phyloP scores from a whole-genome alignment of 1,140 invertebrate genomes.

The Laupala kohalensis region DNA sequence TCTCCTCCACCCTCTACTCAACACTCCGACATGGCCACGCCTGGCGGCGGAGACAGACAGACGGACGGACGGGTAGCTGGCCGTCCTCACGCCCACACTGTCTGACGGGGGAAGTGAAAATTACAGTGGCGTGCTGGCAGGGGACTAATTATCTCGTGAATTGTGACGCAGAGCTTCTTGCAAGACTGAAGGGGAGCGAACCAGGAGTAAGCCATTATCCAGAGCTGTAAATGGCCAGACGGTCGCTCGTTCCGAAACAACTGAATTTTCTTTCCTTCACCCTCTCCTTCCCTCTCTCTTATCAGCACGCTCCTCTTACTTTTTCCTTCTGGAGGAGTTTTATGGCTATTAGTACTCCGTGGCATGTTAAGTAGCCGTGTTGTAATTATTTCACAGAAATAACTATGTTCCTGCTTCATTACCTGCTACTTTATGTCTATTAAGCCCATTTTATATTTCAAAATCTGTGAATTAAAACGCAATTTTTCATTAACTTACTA shows the following conservation, averaged over 20 bases:
- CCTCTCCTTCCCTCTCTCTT: background rate
- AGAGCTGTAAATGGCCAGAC: background rate
- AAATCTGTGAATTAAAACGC: too few relatives aligned
- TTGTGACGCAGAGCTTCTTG: background rate
- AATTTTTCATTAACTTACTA: too few relatives aligned
- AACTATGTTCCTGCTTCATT: background rate
- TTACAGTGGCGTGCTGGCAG: background rate
- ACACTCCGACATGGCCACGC: too few relatives aligned
- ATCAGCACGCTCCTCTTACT: background rate
- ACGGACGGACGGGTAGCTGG: background rate
- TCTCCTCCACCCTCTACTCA: too few relatives aligned
- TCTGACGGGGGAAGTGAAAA: background rate
- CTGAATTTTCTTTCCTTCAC: background rate
- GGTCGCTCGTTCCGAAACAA: background rate
- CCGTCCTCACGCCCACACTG: background rate
- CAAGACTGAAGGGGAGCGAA: background rate
- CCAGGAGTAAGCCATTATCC: background rate
- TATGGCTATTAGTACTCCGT: background rate
- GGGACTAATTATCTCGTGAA: background rate
- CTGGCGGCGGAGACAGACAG: too few relatives aligned
- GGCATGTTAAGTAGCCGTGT: background rate
- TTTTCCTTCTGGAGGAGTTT: background rate
- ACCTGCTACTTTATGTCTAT: background rate
- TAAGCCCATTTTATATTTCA: too few relatives aligned
- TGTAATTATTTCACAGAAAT: background rate